Conservation (phyloP, 2,113 vertebrate genomes). For the Caranx melampygus region DNA sequence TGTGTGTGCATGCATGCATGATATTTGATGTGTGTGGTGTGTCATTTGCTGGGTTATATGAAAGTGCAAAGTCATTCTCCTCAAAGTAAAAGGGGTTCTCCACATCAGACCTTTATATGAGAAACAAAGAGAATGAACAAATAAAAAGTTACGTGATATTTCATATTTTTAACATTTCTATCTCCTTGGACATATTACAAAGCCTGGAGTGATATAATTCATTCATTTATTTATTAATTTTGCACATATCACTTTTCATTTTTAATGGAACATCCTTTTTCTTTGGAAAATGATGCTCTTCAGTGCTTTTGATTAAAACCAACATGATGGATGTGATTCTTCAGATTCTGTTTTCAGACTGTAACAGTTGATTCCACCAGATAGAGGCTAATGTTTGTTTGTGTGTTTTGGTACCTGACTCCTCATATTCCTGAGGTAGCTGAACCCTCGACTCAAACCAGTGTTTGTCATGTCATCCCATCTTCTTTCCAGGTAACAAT, state of each 20-base stretch:
- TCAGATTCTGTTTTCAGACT: neutral
- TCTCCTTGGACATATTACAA: neutral
- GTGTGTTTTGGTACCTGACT: neutral
- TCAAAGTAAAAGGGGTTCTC: slow-evolving; percentile 46
- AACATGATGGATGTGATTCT: neutral
- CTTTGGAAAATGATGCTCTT: slow-evolving; percentile 7
- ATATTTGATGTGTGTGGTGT: slow-evolving; percentile 25
- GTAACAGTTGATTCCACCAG: neutral
- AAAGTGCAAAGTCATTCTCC: neutral
- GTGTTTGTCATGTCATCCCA: neutral
- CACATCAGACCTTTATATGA: neutral
- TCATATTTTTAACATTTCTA: neutral
- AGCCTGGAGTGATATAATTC: too few relatives aligned
- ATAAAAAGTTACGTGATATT: neutral
- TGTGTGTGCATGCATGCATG: slow-evolving; percentile 28
- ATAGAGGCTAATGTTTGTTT: neutral
- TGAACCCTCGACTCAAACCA: neutral
- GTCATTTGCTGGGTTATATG: neutral
- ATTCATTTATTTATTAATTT: too few relatives aligned
- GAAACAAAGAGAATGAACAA: neutral
- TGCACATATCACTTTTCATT: neutral
- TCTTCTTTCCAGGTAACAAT: slow-evolving; percentile 87
- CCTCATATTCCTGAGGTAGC: neutral
- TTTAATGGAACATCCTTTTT: slow-evolving; percentile 33
- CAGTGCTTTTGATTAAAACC: neutral